Percentiles rank a stretch among this genome's conserved stretches.
These are phyloP conservation scores for Threskiornis aethiopicus DNA, from an alignment of 2,797 vertebrate genomes.

Conservation along the genomic window DNA sequence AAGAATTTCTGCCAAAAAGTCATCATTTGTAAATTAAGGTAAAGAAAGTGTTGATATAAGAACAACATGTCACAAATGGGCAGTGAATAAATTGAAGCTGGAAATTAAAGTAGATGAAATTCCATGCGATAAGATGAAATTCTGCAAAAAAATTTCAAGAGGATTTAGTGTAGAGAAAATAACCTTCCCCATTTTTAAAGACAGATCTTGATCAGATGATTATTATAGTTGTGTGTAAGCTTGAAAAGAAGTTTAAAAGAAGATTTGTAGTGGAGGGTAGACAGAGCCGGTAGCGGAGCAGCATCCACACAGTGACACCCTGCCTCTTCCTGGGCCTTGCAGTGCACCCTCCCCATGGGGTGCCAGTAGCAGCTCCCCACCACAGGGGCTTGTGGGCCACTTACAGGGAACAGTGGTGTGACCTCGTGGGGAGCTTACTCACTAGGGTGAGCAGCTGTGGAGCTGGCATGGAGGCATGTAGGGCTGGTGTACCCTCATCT, in stretches of 20 bases:
- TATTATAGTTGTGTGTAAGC: background rate
- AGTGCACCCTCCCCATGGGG: fast-evolving
- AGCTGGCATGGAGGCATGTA: background rate
- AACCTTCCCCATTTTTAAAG: background rate
- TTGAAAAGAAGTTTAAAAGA: background rate
- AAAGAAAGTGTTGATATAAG: background rate
- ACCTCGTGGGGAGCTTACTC: background rate
- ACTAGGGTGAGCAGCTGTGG: background rate
- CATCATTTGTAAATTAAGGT: background rate
- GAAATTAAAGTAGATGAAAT: background rate
- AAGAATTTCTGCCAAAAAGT: background rate
- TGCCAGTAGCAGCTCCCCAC: background rate
- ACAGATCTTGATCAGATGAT: background rate
- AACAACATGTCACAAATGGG: background rate
- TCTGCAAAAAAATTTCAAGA: background rate
- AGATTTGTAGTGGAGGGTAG: background rate
- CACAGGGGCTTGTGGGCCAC: background rate
- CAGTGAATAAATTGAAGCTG: background rate
- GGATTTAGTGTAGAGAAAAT: background rate
- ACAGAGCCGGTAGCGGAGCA: background rate
- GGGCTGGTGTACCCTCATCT: background rate
- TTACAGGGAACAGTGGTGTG: background rate
- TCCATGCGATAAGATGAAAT: background rate
- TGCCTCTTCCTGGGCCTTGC: background rate
- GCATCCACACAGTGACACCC: background rate